Evolutionary conservation across 2,797 vertebrate genomes (phyloP).

Genomic region (Myotis planiceps): DNA sequence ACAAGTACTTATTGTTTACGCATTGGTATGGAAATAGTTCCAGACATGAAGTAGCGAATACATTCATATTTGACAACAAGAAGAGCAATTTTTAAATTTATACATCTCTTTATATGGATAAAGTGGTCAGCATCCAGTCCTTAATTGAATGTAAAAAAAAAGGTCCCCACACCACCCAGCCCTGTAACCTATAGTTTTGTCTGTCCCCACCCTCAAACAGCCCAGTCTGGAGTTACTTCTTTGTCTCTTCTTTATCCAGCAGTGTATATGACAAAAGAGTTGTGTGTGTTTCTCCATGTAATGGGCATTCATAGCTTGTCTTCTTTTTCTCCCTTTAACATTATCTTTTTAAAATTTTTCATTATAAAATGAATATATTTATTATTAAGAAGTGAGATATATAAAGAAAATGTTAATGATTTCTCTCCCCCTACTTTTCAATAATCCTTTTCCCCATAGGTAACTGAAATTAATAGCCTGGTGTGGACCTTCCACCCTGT

Average conservation of each 20-base stretch:
- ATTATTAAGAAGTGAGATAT: background rate
- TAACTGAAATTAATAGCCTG: constrained; percentile 35
- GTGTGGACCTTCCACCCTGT: background rate
- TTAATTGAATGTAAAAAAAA: constrained; percentile 4
- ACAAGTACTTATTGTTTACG: background rate
- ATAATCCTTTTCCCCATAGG: background rate
- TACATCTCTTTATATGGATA: background rate
- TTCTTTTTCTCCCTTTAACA: background rate
- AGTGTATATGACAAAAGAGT: background rate
- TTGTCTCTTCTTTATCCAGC: background rate
- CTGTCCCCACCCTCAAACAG: background rate
- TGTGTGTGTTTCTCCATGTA: background rate
- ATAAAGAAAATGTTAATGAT: constrained; percentile 16
- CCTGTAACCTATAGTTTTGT: background rate
- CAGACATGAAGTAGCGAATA: background rate
- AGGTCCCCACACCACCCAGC: background rate
- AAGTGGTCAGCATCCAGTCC: background rate
- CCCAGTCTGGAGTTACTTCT: background rate
- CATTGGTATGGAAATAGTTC: background rate
- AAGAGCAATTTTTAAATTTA: background rate
- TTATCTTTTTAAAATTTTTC: background rate
- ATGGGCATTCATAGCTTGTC: background rate
- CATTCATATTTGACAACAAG: background rate
- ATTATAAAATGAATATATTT: background rate
- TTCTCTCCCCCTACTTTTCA: background rate